A percentile compares a stretch with the other conserved stretches of the same genome.
Conservation (phyloP, 2,797 vertebrate genomes). For the Coilia nasus region DNA sequence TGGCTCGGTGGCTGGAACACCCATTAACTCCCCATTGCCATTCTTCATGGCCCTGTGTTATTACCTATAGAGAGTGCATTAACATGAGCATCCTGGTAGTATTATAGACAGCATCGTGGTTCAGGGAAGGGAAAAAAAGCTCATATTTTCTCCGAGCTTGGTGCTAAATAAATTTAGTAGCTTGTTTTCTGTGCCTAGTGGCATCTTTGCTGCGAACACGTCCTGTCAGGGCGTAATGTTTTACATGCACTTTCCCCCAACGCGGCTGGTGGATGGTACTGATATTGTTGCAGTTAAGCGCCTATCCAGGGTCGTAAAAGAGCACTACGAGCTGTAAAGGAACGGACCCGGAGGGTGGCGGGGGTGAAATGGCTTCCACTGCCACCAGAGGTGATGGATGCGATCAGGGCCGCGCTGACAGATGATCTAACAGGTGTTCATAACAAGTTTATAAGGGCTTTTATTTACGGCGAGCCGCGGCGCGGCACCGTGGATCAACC, state of each 20-base stretch:
- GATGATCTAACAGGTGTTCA: slow-evolving; percentile 96
- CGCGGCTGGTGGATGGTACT: slow-evolving; percentile 34
- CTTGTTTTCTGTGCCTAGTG: slow-evolving; percentile 1
- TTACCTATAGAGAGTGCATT: slow-evolving; percentile 5
- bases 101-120: background rate
- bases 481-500: slow-evolving; percentile 87
- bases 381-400: slow-evolving; percentile 92
- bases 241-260: background rate
- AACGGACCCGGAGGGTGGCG: slow-evolving; percentile 76
- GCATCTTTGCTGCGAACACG: background rate
- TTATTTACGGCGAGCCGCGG: slow-evolving; percentile 93
- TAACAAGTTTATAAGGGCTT: slow-evolving; percentile 96
- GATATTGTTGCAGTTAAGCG: slow-evolving; percentile 32
- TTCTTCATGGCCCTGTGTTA: background rate
- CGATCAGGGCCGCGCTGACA: slow-evolving; percentile 88
- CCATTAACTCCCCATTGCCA: background rate
- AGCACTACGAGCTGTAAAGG: slow-evolving; percentile 76
- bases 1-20: background rate
- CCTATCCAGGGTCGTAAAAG: slow-evolving; percentile 37
- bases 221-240: background rate
- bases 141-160: background rate
- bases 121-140: background rate
- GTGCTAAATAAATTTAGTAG: background rate
- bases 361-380: slow-evolving; percentile 87
- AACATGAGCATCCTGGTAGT: background rate